Evolutionary conservation across 2,797 vertebrate species (phyloP).

Genomic region (Bucorvus abyssinicus): DNA sequence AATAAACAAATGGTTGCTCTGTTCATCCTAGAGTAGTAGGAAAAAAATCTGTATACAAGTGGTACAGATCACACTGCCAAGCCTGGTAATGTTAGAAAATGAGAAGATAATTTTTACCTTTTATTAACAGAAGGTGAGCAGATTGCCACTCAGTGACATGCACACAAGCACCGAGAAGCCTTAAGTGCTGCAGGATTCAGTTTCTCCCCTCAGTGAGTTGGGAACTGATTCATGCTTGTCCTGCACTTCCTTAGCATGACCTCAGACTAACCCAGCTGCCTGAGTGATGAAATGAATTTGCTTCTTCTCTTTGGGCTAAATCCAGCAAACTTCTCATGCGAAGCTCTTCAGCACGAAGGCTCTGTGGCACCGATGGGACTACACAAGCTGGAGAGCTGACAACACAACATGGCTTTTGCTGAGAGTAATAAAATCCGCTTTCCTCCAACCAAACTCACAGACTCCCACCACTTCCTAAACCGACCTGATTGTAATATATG

Average conservation of each 20-base stretch:
- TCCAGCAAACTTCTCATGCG: accelerated
- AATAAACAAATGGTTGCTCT: neutral
- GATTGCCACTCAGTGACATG: neutral
- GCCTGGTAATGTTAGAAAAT: neutral
- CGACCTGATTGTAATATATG: neutral
- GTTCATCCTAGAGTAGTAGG: neutral
- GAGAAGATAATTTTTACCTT: neutral
- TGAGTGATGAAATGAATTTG: neutral
- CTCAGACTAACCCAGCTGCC: neutral
- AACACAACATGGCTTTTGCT: accelerated
- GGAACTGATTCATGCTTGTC: neutral
- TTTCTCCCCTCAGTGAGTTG: neutral
- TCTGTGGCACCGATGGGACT: accelerated
- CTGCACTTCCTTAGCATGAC: neutral
- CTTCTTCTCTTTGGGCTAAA: neutral
- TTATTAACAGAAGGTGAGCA: neutral
- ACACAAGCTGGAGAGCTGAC: neutral
- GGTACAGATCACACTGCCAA: neutral
- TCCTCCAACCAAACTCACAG: neutral
- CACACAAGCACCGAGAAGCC: accelerated
- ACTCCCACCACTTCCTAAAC: neutral
- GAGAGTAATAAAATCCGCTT: neutral
- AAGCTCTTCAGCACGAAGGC: neutral
- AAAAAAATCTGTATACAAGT: neutral
- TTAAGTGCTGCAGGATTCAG: neutral